phyloP scores from a whole-genome alignment of 2,113 vertebrate genomes.

The Sialia sialis region DNA sequence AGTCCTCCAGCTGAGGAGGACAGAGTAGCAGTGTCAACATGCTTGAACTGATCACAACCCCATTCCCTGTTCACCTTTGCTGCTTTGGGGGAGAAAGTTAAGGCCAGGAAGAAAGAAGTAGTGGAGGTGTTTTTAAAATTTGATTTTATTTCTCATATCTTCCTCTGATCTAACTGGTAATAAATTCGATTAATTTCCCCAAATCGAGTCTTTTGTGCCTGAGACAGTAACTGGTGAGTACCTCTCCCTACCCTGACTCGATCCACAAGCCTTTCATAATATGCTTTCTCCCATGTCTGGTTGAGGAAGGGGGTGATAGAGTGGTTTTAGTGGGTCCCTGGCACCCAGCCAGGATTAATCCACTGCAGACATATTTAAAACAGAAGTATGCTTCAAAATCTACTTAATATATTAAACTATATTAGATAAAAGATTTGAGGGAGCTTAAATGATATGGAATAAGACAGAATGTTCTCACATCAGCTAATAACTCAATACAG shows the following conservation, averaged over 20 bases:
- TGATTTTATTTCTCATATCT: not conserved
- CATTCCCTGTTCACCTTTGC: not conserved
- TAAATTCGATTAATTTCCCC: not conserved
- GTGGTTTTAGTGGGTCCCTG: not conserved
- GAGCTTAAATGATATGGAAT: not conserved
- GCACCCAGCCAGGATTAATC: not conserved
- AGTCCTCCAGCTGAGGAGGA: not conserved
- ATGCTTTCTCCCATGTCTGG: not conserved
- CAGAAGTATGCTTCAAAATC: not conserved
- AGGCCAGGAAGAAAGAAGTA: not conserved
- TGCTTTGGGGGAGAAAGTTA: not conserved
- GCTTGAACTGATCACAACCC: not conserved
- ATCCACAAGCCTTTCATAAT: not conserved
- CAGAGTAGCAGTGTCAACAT: not conserved
- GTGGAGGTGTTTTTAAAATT: not conserved
- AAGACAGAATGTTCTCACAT: not conserved
- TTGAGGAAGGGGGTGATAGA: not conserved
- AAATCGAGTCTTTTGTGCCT: not conserved
- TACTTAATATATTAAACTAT: not conserved
- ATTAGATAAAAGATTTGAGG: not conserved
- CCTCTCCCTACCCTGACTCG: not conserved
- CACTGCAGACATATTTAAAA: not conserved
- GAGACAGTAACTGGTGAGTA: not conserved
- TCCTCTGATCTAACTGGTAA: not conserved
- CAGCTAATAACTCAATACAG: not conserved